phyloP scores from a whole-genome alignment of 2,113 vertebrate species.

The Scomber japonicus region DNA sequence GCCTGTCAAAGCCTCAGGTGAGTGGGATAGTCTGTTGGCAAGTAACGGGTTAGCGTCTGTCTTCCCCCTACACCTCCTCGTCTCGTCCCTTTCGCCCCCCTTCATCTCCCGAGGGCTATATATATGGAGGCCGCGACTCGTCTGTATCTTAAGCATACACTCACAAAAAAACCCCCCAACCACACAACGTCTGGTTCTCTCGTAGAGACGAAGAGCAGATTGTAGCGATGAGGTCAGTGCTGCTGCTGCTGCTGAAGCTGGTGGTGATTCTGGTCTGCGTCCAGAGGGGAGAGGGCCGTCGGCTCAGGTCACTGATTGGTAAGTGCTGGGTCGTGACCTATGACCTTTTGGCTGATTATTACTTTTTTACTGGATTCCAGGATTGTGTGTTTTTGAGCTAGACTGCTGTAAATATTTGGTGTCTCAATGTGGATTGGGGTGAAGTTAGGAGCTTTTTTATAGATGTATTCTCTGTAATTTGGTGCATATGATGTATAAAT shows the following conservation, averaged over 20 bases:
- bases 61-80: constrained; percentile 50
- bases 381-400: too few species aligned
- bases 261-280: constrained; percentile 75
- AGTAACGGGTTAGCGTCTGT: constrained; percentile 75
- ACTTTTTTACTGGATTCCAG: constrained; percentile 2
- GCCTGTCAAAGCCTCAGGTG: constrained; percentile 71
- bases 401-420: not conserved
- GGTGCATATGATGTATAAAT: not conserved
- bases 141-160: constrained; percentile 77
- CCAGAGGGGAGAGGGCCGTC: constrained; percentile 69
- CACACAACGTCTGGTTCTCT: constrained; percentile 26
- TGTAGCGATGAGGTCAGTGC: constrained; percentile 65
- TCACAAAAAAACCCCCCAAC: not conserved
- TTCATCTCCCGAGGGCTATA: constrained; percentile 78
- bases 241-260: constrained; percentile 79
- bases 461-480: not conserved
- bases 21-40: constrained; percentile 67
- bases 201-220: constrained; percentile 58
- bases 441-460: not conserved
- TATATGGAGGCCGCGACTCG: constrained; percentile 79
- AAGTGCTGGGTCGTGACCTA: constrained; percentile 60
- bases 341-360: constrained; percentile 31
- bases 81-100: constrained; percentile 57
- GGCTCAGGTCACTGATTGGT: constrained; percentile 73
- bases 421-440: not conserved